phyloP scores from a whole-genome alignment of 1,140 invertebrate species.

The Gonioctena quinquepunctata region DNA sequence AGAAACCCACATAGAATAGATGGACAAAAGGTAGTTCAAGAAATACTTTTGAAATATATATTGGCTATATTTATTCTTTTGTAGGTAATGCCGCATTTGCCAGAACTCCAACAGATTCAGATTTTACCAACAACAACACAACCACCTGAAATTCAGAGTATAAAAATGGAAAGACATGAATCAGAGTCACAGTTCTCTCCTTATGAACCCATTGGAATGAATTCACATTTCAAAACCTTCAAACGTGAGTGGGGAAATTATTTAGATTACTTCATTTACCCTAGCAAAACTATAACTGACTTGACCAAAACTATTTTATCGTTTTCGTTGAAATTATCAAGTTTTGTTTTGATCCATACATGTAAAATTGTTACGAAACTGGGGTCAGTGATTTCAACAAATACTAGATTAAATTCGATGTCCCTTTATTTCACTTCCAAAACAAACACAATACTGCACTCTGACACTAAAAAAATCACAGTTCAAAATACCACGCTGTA shows the following conservation, averaged over 20 bases:
- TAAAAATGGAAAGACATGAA: constrained; percentile 25
- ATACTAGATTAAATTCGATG: no score
- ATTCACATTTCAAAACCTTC: constrained; percentile 34
- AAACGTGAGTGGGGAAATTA: constrained; percentile 28
- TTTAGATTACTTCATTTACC: no score
- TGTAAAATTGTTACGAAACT: no score
- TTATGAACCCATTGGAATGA: constrained; percentile 33
- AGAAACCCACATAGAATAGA: constrained; percentile 83
- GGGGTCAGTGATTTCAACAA: no score
- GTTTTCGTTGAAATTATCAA: no score
- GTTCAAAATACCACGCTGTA: no score
- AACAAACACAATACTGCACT: no score
- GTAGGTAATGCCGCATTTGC: constrained; percentile 33
- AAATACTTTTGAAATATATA: not conserved
- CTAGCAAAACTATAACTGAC: no score
- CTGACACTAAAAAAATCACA: no score
- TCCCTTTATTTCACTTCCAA: no score
- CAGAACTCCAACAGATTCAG: constrained; percentile 29
- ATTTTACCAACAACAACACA: constrained; percentile 10
- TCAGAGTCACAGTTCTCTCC: constrained; percentile 31
- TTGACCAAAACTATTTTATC: no score
- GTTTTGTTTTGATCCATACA: no score
- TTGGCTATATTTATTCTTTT: not conserved
- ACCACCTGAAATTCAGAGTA: constrained; percentile 21
- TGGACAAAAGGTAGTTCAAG: constrained; percentile 71